Percentiles rank a stretch among this genome's conserved stretches.
Evolutionary conservation across 2,797 vertebrate genomes (phyloP).

Genomic region (Hipposideros larvatus): DNA sequence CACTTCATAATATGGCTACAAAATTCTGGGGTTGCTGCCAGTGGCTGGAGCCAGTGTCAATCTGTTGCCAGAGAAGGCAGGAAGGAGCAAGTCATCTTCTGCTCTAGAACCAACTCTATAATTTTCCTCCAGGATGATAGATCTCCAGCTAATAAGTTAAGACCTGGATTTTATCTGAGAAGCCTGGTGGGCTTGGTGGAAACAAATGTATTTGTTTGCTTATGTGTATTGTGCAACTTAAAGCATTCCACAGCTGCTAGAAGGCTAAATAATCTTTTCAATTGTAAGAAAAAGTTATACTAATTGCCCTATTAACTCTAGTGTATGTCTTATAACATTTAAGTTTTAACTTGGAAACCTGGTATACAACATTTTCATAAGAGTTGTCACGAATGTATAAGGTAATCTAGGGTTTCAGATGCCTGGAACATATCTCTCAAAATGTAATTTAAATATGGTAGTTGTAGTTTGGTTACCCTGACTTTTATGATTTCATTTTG

Average conservation of each 20-base stretch:
- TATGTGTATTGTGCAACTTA: constrained; percentile 72
- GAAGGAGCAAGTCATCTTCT: background rate
- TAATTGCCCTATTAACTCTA: constrained; percentile 64
- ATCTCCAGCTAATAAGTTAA: background rate
- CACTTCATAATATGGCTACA: background rate
- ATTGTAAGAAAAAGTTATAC: constrained; percentile 78
- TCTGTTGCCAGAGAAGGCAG: background rate
- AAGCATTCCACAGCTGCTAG: constrained; percentile 59
- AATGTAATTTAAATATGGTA: background rate
- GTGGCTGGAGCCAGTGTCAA: background rate
- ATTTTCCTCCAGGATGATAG: background rate
- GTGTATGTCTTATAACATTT: constrained; percentile 57
- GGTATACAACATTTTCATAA: constrained; percentile 79
- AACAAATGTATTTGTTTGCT: constrained; percentile 18
- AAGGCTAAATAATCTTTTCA: constrained; percentile 78
- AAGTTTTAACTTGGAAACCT: constrained; percentile 44
- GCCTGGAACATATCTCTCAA: background rate
- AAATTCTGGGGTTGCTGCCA: background rate
- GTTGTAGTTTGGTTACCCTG: background rate
- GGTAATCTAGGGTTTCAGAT: constrained; percentile 47
- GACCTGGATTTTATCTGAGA: background rate
- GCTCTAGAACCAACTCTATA: background rate
- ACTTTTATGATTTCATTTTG: background rate
- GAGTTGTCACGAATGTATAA: constrained; percentile 68
- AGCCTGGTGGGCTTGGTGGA: background rate